phyloP scores from a whole-genome alignment of 2,797 vertebrate genomes.

The Chaenodraco wilsoni region DNA sequence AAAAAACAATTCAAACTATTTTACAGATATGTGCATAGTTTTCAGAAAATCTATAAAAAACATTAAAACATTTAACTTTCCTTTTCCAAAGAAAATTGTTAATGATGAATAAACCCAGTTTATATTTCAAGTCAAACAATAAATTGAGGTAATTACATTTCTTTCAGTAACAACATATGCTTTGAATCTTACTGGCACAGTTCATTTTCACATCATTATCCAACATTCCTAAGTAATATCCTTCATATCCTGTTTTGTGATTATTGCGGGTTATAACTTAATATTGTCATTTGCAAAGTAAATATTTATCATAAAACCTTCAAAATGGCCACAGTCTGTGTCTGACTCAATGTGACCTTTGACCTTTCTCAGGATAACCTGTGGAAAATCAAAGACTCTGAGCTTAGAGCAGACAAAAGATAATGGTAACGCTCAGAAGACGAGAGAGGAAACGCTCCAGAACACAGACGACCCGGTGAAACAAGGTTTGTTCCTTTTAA shows the following conservation, averaged over 20 bases:
- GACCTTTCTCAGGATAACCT: constrained; percentile 69
- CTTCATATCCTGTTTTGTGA: neutral
- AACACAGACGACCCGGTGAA: neutral
- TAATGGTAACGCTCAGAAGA: neutral
- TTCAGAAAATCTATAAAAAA: too few species aligned
- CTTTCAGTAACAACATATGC: neutral
- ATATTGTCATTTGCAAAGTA: neutral
- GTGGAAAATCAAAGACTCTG: constrained; percentile 51
- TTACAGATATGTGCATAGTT: too few species aligned
- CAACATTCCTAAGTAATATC: neutral
- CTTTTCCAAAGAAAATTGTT: neutral
- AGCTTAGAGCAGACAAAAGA: constrained; percentile 7
- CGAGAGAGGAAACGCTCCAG: constrained; percentile 25
- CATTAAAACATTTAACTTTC: neutral
- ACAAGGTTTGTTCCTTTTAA: constrained; percentile 52
- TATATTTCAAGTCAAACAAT: neutral
- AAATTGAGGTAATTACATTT: neutral
- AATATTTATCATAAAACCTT: neutral
- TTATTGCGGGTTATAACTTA: neutral
- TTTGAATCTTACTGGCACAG: neutral
- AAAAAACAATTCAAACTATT: too few species aligned
- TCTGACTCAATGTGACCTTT: constrained; percentile 37
- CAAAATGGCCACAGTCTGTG: neutral
- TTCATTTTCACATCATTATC: neutral
- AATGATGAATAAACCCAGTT: neutral